Evolutionary conservation across 2,888 invertebrate genomes (phyloP), one percentile per base, ranked within the genome.

Genomic region (Drosophila pegasa): DNA sequence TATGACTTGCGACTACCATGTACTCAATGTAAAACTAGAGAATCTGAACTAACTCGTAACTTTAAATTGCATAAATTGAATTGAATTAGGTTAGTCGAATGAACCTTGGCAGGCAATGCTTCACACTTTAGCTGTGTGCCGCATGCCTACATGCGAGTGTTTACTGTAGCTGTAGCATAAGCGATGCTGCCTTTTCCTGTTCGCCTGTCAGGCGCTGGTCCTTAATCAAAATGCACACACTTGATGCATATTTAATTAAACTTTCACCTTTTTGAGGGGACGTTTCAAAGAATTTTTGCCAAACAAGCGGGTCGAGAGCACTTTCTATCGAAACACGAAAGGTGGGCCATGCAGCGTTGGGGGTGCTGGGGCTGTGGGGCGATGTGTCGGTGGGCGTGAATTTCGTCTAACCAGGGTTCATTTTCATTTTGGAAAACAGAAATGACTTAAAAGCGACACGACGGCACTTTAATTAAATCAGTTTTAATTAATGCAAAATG

Each of bases 401-500:
- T 47, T 8, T n/a, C 22, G 12, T 56, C 59, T 50, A 67, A 40
- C 31, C 58, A 58, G 56, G 64, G 59, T 33, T 59, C 61, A 48
- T 41, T 61, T 54, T 38, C 31, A 22, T 27, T 27, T 45, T 45
- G 33, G 37, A 41, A 41, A 45, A 33, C 33, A 35, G 58, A 65
- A 80, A 64, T 70, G 69, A 82, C 81, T 82, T 72, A 82, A 82
- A 74, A 71, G 83, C 86, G 70, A 87, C 74, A 75, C 78, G 80
- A 88, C 88, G 60, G 64, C 61, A 68, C 76, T 77, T 73, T 83
- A 88, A 88, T 88, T 83, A 85, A 88, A 88, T 88, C 89, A 88
- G 78, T 89, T 89, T 89, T 89, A 88, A 88, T 88, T 89, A 88
- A 89, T 88, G 89, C 85, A 79, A 87, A 88, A 85, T 78, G 84